Conservation (phyloP, 2,888 invertebrate species). For the Drosophila histrio region DNA sequence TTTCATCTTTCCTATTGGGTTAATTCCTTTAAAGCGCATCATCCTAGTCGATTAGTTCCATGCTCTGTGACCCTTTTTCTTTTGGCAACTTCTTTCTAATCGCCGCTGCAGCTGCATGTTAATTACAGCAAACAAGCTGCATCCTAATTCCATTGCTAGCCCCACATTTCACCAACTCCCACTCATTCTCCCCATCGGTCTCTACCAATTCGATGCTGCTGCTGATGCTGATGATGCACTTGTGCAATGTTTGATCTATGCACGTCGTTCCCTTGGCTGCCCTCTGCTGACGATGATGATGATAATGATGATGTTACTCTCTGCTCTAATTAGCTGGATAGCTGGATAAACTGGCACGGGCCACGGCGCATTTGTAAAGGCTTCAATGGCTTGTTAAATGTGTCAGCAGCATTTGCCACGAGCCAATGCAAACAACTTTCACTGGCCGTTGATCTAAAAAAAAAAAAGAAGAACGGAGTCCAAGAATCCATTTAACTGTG, state of each 20-base stretch:
- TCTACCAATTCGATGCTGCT: slow-evolving; percentile 12
- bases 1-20: neutral
- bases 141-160: slow-evolving; percentile 38
- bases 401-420: slow-evolving; percentile 60
- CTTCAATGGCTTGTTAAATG: slow-evolving; percentile 70
- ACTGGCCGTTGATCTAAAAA: slow-evolving; percentile 47
- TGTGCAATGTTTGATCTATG: slow-evolving; percentile 73
- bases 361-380: slow-evolving; percentile 52
- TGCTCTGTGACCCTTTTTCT: slow-evolving; percentile 19
- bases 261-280: slow-evolving; percentile 50
- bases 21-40: slow-evolving; percentile 12
- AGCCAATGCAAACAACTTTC: slow-evolving; percentile 76
- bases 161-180: neutral
- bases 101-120: slow-evolving; percentile 63
- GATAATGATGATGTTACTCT: slow-evolving; percentile 2
- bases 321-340: slow-evolving; percentile 69
- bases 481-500: slow-evolving; percentile 18
- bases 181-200: neutral
- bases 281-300: slow-evolving; percentile 45
- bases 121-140: slow-evolving; percentile 77
- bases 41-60: slow-evolving; percentile 13
- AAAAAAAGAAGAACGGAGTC: slow-evolving; percentile 44
- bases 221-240: slow-evolving; percentile 53
- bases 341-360: slow-evolving; percentile 40
- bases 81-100: slow-evolving; percentile 63